Evolutionary conservation across 2,888 invertebrate species (phyloP).

Genomic region (Polietes domitor): DNA sequence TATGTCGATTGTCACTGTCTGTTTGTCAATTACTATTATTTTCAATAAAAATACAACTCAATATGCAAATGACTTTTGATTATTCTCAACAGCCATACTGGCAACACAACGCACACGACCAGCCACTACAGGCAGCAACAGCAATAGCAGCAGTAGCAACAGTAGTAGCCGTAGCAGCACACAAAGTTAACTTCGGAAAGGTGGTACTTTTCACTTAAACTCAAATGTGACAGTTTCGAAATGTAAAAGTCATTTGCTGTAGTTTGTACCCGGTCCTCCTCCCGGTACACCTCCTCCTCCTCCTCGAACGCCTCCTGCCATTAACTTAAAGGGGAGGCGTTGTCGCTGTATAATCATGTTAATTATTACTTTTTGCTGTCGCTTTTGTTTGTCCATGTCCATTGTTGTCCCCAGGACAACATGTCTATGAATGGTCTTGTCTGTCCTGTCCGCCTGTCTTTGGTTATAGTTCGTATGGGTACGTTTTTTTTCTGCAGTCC

Average conservation of each 20-base stretch:
- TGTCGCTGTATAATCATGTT: slow-evolving; percentile 53
- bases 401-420: slow-evolving; percentile 9
- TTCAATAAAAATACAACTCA: slow-evolving; percentile 63
- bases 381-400: slow-evolving; percentile 21
- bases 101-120: not conserved
- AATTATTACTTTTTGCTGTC: slow-evolving; percentile 56
- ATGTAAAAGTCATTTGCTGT: slow-evolving; percentile 38
- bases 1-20: slow-evolving; percentile 35
- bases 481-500: slow-evolving; percentile 22
- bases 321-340: not conserved
- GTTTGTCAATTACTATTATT: slow-evolving; percentile 64
- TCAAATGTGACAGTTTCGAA: slow-evolving; percentile 44
- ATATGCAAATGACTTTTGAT: slow-evolving; percentile 63
- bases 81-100: slow-evolving; percentile 30
- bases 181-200: not conserved
- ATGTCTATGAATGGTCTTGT: not conserved
- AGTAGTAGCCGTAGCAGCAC: not conserved
- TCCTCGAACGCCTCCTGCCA: not conserved
- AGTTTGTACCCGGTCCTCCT: not conserved
- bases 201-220: slow-evolving; percentile 17
- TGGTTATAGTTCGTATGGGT: not conserved
- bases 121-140: not conserved
- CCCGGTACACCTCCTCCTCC: not conserved
- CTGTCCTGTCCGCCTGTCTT: too few species aligned
- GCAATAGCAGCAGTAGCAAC: not conserved